These are phyloP conservation scores for Lanistes nyassanus DNA, from an alignment of 1,140 invertebrate species.

Conservation along the genomic window DNA sequence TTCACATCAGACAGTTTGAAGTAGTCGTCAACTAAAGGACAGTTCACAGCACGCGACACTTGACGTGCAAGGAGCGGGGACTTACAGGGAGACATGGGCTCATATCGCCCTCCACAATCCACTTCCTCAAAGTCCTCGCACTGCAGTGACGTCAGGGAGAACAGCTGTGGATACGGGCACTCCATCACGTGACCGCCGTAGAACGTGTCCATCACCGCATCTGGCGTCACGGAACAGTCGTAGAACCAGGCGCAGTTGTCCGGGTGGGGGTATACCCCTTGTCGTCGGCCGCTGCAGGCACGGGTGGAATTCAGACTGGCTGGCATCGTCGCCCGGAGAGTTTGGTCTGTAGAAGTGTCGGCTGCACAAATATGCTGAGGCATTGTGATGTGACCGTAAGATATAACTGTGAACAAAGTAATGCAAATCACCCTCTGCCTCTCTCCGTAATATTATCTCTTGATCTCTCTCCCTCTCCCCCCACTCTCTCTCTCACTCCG, in stretches of 20 bases:
- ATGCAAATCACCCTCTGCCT: neutral
- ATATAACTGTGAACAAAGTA: neutral
- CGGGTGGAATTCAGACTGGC: neutral
- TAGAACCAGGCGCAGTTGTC: constrained; percentile 55
- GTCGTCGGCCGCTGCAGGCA: neutral
- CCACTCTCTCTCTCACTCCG: neutral
- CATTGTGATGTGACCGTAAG: neutral
- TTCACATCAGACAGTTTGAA: neutral
- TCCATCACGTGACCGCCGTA: constrained; percentile 44
- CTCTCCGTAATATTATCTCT: neutral
- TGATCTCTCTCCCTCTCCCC: neutral
- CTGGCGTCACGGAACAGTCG: constrained; percentile 44
- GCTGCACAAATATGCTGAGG: neutral
- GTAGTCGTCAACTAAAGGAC: too few species aligned
- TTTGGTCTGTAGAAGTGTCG: neutral
- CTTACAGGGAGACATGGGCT: constrained; percentile 58
- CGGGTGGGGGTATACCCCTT: constrained; percentile 31
- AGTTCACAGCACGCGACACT: too few species aligned
- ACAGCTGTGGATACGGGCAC: constrained; percentile 53
- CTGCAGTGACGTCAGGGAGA: constrained; percentile 34
- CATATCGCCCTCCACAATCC: constrained; percentile 34
- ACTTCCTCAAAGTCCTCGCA: constrained; percentile 49
- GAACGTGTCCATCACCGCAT: constrained; percentile 38
- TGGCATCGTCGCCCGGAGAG: neutral
- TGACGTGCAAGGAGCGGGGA: too few species aligned